Base-by-base conservation (phyloP, 2,888 invertebrate genomes). In the Brenthis hecate region DNA sequence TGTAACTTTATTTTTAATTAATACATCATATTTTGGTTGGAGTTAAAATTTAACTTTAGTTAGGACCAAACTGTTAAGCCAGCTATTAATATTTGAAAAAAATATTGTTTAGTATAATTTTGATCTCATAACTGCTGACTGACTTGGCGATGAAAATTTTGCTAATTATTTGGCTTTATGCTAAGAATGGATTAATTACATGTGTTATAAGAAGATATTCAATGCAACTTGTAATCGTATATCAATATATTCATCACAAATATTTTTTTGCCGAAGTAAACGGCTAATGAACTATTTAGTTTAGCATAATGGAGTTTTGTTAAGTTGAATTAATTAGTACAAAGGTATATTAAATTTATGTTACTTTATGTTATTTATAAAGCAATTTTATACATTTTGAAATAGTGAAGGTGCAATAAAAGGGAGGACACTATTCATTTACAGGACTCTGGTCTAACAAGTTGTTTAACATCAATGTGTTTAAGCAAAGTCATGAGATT, bases 401-500 rank as follows among this genome's bases (percentile, higher is more conserved):
- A 76, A 77, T 74, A 74, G 73, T 74, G 80, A 81, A 78, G 84
- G 87, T 88, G 88, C 88, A 89, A 87, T 88, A 85, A 81, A 77
- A 53, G 32, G 66, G 53, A 65, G 50, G 64, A 68, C 66, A 69
- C 60, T 48, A 65, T 68, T 67, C 53, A 68, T 72, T 67, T 47
- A 72, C 67, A 72, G 65, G 36, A 50, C 65, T 72, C 68, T 62
- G 63, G 60, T 61, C 65, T 65, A 51, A 62, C 58, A n/a, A 58
- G 56, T 56, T 55, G 68, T 69, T 72, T 68, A 23, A 70, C 66
- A 67, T 68, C 16, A 58, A 54, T 65, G 58, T 68, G 80, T 81
- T 83, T 86, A 86, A 86, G 83, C 81, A 79, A 89, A 86, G 86
- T 87, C 84, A 86, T 90, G 90, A 90, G 86, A 90, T 88, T 88